Evolutionary conservation across 2,797 vertebrate genomes (phyloP).

Genomic region (Anniella stebbinsi): DNA sequence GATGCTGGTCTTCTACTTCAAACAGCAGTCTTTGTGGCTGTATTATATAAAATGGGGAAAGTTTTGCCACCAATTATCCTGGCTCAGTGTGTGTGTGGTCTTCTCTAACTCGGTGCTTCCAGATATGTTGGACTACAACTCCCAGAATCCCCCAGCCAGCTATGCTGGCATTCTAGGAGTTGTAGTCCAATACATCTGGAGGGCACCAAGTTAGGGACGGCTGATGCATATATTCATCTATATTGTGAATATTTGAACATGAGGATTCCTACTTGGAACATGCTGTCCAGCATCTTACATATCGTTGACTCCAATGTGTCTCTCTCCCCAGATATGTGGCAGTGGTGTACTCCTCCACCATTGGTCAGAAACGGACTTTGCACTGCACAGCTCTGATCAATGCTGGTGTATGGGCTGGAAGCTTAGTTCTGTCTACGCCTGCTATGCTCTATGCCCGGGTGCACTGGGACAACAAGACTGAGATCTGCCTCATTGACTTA

Average conservation of each 20-base stretch:
- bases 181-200: too few relatives aligned
- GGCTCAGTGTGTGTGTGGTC: background rate
- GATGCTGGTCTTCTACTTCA: background rate
- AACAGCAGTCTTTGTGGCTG: background rate
- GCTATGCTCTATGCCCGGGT: constrained; percentile 51
- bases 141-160: too few relatives aligned
- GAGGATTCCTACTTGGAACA: background rate
- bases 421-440: constrained; percentile 48
- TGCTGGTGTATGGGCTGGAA: constrained; percentile 49
- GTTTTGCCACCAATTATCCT: too few relatives aligned
- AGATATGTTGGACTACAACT: too few relatives aligned
- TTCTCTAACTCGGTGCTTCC: too few relatives aligned
- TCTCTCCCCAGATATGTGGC: constrained; percentile 52
- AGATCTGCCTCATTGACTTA: constrained; percentile 55
- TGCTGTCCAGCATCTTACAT: background rate
- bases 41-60: background rate
- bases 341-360: constrained; percentile 54
- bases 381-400: constrained; percentile 53
- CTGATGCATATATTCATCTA: too few relatives aligned
- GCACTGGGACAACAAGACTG: constrained; percentile 49
- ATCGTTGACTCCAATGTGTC: background rate
- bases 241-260: background rate
- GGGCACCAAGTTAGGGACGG: too few relatives aligned
- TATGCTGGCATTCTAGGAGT: too few relatives aligned
- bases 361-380: constrained; percentile 49